A percentile compares a stretch with the other conserved stretches of the same genome.
Conservation (phyloP, 2,888 invertebrate genomes). For the Malacosoma neustria region DNA sequence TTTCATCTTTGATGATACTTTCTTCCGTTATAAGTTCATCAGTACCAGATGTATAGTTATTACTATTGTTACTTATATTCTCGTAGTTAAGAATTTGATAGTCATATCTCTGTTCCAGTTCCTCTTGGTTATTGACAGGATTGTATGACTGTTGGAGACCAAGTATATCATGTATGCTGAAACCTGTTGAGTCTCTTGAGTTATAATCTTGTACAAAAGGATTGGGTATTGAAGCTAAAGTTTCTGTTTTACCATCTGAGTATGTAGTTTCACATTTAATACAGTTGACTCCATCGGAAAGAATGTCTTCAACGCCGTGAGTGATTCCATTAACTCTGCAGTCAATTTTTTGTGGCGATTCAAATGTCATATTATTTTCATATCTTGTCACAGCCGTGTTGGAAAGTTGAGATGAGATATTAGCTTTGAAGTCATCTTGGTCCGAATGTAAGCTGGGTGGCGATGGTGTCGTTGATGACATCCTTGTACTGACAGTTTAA, state of each 20-base stretch:
- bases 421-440: constrained; percentile 40
- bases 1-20: constrained; percentile 31
- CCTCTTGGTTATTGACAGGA: constrained; percentile 29
- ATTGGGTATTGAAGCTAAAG: constrained; percentile 38
- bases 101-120: constrained; percentile 44
- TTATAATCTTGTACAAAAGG: constrained; percentile 60
- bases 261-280: constrained; percentile 33
- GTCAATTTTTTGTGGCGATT: constrained; percentile 24
- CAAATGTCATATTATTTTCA: constrained; percentile 15
- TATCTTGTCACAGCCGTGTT: constrained; percentile 25
- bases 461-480: constrained; percentile 46
- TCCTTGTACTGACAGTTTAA: constrained; percentile 14
- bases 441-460: constrained; percentile 46
- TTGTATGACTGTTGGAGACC: constrained; percentile 56
- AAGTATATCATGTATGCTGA: constrained; percentile 67
- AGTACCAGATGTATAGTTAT: constrained; percentile 44
- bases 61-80: constrained; percentile 53
- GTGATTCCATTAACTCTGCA: constrained; percentile 32
- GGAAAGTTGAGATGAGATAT: constrained; percentile 39
- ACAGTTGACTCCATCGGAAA: constrained; percentile 45
- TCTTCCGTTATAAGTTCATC: constrained; percentile 43
- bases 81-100: constrained; percentile 56
- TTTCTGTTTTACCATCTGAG: constrained; percentile 44
- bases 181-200: constrained; percentile 63
- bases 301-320: constrained; percentile 57